Percentiles rank a stretch among this genome's conserved stretches.
Conservation (phyloP, 2,888 invertebrate genomes). For the Drosophila kuntzei region DNA sequence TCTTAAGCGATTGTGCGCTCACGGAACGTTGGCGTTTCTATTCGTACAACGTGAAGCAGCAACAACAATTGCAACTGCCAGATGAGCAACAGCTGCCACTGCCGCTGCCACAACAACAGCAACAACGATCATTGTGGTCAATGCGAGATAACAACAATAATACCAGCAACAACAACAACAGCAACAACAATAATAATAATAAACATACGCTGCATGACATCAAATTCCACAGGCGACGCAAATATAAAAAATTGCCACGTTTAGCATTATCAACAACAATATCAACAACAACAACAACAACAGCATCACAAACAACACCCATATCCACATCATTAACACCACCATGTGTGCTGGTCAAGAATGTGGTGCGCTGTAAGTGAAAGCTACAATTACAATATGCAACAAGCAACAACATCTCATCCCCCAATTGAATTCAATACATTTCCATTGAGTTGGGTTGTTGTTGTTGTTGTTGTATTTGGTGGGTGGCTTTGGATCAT, state of each 20-base stretch:
- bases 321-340: constrained; percentile 36
- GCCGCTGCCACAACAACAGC: constrained; percentile 4
- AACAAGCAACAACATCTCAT: constrained; percentile 13
- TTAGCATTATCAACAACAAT: constrained; percentile 61
- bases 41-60: constrained; percentile 76
- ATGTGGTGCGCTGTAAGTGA: constrained; percentile 82
- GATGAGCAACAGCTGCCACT: constrained; percentile 19
- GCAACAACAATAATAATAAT: constrained; percentile 26
- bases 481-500: constrained; percentile 8
- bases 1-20: constrained; percentile 82
- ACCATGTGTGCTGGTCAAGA: constrained; percentile 77
- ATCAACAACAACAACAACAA: constrained; percentile 32
- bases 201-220: constrained; percentile 69
- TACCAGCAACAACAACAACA: constrained; percentile 23
- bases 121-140: constrained; percentile 50
- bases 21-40: constrained; percentile 81
- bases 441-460: neutral
- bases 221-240: constrained; percentile 76
- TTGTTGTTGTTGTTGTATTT: neutral
- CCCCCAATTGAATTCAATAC: constrained; percentile 1
- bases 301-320: constrained; percentile 16
- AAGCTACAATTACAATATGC: constrained; percentile 43
- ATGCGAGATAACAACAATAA: constrained; percentile 62
- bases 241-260: constrained; percentile 76
- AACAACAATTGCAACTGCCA: constrained; percentile 13